These are phyloP conservation scores for Peromyscus californicus DNA, from an alignment of 2,113 vertebrate species.

Conservation along the genomic window DNA sequence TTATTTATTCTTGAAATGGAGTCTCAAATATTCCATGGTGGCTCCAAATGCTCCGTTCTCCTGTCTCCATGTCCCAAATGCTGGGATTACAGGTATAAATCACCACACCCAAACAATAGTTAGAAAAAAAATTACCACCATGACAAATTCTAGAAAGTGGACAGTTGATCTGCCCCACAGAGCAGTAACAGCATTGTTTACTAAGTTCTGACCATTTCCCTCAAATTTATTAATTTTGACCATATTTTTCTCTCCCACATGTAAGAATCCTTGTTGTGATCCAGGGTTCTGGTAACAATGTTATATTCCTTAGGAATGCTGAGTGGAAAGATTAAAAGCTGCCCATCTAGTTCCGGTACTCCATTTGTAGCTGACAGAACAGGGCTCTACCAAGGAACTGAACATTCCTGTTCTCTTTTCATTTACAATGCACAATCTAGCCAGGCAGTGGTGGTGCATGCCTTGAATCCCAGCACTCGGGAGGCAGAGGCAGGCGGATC, in stretches of 20 bases:
- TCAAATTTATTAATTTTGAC: not conserved
- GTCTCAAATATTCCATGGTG: not conserved
- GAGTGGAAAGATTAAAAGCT: not conserved
- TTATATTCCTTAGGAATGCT: not conserved
- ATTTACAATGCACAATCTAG: not conserved
- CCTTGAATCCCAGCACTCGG: no score
- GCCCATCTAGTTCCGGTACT: not conserved
- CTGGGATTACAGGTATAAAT: not conserved
- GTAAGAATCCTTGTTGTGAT: constrained; percentile 34
- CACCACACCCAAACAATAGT: not conserved
- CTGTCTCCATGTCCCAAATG: not conserved
- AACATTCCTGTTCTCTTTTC: not conserved
- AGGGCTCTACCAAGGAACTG: not conserved
- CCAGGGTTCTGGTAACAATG: not conserved
- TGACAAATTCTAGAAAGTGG: constrained; percentile 11
- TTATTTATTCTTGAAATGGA: not conserved
- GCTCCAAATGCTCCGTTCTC: not conserved
- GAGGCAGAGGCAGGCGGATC: no score
- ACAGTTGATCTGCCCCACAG: not conserved
- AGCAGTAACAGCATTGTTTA: not conserved
- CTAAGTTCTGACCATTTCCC: not conserved
- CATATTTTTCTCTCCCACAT: not conserved
- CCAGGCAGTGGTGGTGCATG: no score
- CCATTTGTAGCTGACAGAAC: constrained; percentile 7
- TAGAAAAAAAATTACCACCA: not conserved